Evolutionary conservation across 2,888 invertebrate species (phyloP), one percentile per base, ranked within the genome.

Genomic region (Callyntrura guangdongensis): DNA sequence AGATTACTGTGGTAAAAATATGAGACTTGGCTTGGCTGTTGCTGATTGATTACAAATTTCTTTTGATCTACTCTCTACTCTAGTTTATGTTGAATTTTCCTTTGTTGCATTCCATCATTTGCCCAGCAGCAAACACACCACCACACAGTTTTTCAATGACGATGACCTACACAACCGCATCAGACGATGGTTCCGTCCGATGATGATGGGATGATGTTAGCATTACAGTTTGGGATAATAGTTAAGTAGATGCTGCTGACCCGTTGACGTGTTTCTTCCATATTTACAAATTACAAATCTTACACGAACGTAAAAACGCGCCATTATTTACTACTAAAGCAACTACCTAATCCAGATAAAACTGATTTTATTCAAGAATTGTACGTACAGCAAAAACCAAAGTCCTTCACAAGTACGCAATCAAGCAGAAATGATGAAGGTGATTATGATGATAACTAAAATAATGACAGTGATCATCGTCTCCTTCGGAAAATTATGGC

Each of bases 101-200:
- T 61, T 61, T 22, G 22, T 6, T 22, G 61, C 27, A 69, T 69
- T 69, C 27, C 69, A 69, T 27, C 69, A 27, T 69, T 1, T 64
- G 20, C 2, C 1, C 67, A 67, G 3, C 25, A 45, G 6, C 22
- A 25, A 67, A 17, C 67, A 27, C 59, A 56, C 25, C 3, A 49
- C 36, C 3, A 49, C 64, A 27, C 14, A 67, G 11, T 64, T 11
- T 67, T 72, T 87, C 56, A 87, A 74, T 83, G 83, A 83, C 89
- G 89, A 74, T 89, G 89, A 89, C 89, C 89, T 89, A 89, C 89
- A 89, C 89, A 89, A 72, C 56, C 27, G 56, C 72, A 86, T 74
- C 25, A 53, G 45, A 36, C n/a, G 45, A 45, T 72, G n/a, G 17
- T 72, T 36, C 8, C 45, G 69, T 11, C 45, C 2, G 61, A n/a